Evolutionary conservation across 2,797 vertebrate genomes (phyloP).

Genomic region (Sebastiscus tertius): DNA sequence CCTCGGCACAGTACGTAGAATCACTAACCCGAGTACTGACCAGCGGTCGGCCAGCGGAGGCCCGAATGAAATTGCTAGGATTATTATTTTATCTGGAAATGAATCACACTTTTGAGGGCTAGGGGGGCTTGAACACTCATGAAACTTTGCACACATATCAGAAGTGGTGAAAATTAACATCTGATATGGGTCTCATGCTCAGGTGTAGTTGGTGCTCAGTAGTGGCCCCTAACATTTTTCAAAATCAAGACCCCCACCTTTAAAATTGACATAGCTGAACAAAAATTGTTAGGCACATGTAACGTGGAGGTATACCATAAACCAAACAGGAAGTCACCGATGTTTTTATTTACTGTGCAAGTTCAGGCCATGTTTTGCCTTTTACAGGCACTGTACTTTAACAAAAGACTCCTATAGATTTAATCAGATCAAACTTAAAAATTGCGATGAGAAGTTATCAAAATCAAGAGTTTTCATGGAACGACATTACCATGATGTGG

Average conservation of each 20-base stretch:
- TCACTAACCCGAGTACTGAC: too few relatives aligned
- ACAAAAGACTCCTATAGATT: too few relatives aligned
- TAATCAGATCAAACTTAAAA: rapidly evolving
- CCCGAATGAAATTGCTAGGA: too few relatives aligned
- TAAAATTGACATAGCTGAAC: background rate
- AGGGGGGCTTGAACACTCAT: background rate
- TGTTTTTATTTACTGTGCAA: too few relatives aligned
- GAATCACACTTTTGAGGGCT: rapidly evolving
- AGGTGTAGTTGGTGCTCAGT: background rate
- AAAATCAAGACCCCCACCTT: background rate
- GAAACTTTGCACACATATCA: background rate
- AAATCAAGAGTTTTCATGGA: background rate
- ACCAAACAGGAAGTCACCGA: rapidly evolving
- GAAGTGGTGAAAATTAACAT: background rate
- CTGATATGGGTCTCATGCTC: background rate
- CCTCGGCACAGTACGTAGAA: too few relatives aligned
- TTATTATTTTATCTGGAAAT: too few relatives aligned
- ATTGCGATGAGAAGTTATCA: background rate
- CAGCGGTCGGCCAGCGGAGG: too few relatives aligned
- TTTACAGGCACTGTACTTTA: too few relatives aligned
- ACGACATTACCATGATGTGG: background rate
- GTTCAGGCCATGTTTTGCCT: too few relatives aligned
- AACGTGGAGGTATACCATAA: too few relatives aligned
- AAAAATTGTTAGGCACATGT: background rate
- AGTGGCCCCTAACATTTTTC: too few relatives aligned